Conservation (phyloP, 1,140 invertebrate species). For the Drosophila busckii region DNA sequence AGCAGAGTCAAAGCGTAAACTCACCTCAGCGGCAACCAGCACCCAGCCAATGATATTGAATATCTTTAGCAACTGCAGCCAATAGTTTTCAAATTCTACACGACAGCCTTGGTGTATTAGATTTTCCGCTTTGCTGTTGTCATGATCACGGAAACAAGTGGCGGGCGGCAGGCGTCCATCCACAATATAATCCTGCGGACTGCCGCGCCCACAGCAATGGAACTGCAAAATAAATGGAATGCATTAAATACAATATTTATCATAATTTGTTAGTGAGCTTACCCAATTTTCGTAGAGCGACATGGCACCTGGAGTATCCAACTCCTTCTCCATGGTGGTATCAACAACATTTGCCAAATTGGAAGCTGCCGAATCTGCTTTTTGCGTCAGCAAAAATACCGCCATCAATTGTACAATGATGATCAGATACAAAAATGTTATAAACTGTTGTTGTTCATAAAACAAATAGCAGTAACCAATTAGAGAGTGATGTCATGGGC, state of each 20-base stretch:
- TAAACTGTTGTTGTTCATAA: constrained; percentile 62
- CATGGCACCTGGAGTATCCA: constrained; percentile 66
- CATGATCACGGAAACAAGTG: constrained; percentile 59
- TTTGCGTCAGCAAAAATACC: constrained; percentile 27
- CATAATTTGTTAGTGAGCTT: background rate
- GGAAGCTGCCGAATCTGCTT: constrained; percentile 20
- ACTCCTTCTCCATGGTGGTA: constrained; percentile 58
- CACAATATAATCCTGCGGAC: constrained; percentile 65
- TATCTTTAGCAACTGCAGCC: constrained; percentile 39
- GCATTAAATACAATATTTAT: background rate
- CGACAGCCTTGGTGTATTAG: constrained; percentile 65
- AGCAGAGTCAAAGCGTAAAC: background rate
- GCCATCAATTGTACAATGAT: constrained; percentile 47
- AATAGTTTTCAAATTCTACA: constrained; percentile 65
- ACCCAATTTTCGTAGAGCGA: constrained; percentile 72
- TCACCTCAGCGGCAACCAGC: constrained; percentile 58
- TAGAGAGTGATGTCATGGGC: background rate
- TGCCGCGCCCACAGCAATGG: constrained; percentile 80
- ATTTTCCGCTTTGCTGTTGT: constrained; percentile 53
- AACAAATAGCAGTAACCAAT: background rate
- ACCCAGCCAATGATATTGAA: constrained; percentile 61
- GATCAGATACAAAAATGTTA: constrained; percentile 43
- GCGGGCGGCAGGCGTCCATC: constrained; percentile 38
- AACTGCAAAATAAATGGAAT: constrained; percentile 70
- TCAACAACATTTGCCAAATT: constrained; percentile 58